Evolutionary conservation across 1,140 invertebrate genomes (phyloP), one percentile per base, ranked within the genome.

Genomic region (Camponotus vicinus): DNA sequence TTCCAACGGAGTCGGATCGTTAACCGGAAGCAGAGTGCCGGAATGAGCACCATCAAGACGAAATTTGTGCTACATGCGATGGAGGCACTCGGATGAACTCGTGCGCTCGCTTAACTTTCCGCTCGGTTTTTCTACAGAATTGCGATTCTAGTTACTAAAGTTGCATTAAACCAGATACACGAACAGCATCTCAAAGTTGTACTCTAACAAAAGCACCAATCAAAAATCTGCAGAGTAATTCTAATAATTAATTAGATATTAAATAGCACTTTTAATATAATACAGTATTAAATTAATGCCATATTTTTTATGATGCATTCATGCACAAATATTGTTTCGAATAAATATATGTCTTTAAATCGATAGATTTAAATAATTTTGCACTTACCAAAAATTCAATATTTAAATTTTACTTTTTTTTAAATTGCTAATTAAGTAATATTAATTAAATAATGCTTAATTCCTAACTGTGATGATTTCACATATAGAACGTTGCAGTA

Each of bases 21-120:
- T 82, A 71, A 82, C 55, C 66, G 85, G 66, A 86, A 82, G 66
- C 77, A 3, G 66, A 86, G 77, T 61, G 55, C 84, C 75, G 66
- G 66, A 86, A 80, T 79, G 66, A 80, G 66, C 57, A 15, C 77
- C 49, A 78, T 69, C 64, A 82, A 80, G 66, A 79, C 85, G 40
- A 79, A 78, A 79, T 85, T 64, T 78, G 83, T 85, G 79, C 69
- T 61, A 83, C 55, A 59, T 57, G 52, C 78, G 52, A 59, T n/a
- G 40, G 13, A 49, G 67, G 40, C 78, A 42, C 64, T 80, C 64
- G 34, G 64, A 80, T 70, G 13, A 80, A 42, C 69, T 83, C 79
- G 79, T 69, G 55, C 79, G 67, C 40, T 73, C 34, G 79, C 40
- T 83, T 73, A 82, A 82, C 79, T 82, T 73, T 82, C 71, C 55